A percentile compares a stretch with the other conserved stretches of the same genome.
Conservation (phyloP, 2,113 vertebrate genomes). For the Okapia johnstoni region DNA sequence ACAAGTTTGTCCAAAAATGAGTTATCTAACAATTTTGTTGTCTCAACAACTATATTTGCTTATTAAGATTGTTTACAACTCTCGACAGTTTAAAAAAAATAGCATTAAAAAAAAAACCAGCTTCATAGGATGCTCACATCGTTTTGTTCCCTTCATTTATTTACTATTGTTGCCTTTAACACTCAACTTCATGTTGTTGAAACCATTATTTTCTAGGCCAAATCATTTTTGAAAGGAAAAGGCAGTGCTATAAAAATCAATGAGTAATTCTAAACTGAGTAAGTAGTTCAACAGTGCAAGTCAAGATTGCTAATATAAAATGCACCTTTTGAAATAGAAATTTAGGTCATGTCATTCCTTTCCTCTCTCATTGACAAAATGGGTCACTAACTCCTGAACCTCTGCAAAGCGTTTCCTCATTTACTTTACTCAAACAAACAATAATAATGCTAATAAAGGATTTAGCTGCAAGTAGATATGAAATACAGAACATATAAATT, state of each 20-base stretch:
- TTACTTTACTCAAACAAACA: not conserved
- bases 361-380: not conserved
- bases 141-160: not conserved
- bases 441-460: not conserved
- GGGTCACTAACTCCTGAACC: not conserved
- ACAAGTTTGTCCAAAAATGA: not conserved
- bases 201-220: not conserved
- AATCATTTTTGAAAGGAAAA: slow-evolving; percentile 36
- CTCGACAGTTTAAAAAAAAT: not conserved
- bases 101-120: not conserved
- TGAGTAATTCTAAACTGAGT: not conserved
- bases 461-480: not conserved
- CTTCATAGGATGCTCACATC: not conserved
- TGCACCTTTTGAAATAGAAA: not conserved
- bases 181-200: not conserved
- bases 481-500: not conserved
- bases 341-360: not conserved
- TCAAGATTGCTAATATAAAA: slow-evolving; percentile 23
- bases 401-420: not conserved
- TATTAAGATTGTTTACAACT: not conserved
- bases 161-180: not conserved
- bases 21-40: not conserved
- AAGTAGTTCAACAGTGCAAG: not conserved
- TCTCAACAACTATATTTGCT: not conserved
- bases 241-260: not conserved